Percentiles rank a stretch among this genome's conserved stretches.
Evolutionary conservation across 2,888 invertebrate genomes (phyloP).

Genomic region (Lapara coniferarum): DNA sequence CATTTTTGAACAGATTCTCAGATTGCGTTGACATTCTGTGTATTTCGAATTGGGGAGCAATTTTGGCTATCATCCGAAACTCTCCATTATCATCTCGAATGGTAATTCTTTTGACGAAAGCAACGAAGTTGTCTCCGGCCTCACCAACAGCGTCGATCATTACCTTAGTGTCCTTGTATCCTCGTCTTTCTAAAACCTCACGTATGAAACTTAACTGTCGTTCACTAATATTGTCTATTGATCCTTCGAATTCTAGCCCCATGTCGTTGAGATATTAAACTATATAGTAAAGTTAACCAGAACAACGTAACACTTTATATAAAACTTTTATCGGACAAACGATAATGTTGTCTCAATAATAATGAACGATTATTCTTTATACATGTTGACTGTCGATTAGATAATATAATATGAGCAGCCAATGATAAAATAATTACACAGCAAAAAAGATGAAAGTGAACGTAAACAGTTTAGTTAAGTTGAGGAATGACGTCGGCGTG

Average conservation of each 20-base stretch:
- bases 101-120: slow-evolving; percentile 45
- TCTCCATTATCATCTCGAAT: slow-evolving; percentile 42
- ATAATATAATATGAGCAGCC: background rate
- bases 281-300: slow-evolving; percentile 33
- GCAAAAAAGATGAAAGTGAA: background rate
- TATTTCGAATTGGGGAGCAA: slow-evolving; percentile 47
- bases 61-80: slow-evolving; percentile 57
- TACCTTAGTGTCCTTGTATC: slow-evolving; percentile 45
- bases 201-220: slow-evolving; percentile 49
- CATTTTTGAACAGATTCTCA: slow-evolving; percentile 47
- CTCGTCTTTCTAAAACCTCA: slow-evolving; percentile 46
- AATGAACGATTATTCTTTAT: slow-evolving; percentile 10
- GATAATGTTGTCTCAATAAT: slow-evolving; percentile 23
- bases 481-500: background rate
- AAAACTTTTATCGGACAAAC: slow-evolving; percentile 17
- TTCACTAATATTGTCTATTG: slow-evolving; percentile 40
- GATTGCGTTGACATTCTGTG: slow-evolving; percentile 38
- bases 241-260: slow-evolving; percentile 48
- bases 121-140: slow-evolving; percentile 51
- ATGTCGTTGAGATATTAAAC: slow-evolving; percentile 34
- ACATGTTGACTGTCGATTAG: slow-evolving; percentile 15
- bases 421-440: slow-evolving; percentile 1
- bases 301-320: slow-evolving; percentile 38
- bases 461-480: background rate
- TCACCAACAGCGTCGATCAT: slow-evolving; percentile 45